Percentiles rank a stretch among this genome's conserved stretches.
These are phyloP conservation scores for Chrysemys picta DNA, from an alignment of 2,113 vertebrate genomes.

Conservation along the genomic window DNA sequence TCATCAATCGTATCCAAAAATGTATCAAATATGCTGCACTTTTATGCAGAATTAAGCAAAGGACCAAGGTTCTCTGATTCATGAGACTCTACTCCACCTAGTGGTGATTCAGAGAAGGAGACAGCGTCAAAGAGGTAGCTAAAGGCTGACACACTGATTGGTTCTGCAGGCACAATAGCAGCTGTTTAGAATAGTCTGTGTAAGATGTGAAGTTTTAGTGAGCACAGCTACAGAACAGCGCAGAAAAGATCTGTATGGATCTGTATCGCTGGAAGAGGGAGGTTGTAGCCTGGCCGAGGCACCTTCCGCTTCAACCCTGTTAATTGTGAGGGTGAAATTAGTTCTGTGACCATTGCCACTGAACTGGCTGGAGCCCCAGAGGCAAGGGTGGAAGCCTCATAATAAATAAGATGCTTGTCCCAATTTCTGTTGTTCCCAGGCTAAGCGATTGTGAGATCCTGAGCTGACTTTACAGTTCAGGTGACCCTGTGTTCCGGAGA, in stretches of 20 bases:
- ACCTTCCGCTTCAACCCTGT: not conserved
- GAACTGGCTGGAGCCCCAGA: not conserved
- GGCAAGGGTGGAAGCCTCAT: not conserved
- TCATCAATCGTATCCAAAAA: not conserved
- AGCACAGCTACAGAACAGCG: not conserved
- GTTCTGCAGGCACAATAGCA: not conserved
- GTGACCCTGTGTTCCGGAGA: not conserved
- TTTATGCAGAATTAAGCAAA: not conserved
- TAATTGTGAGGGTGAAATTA: not conserved
- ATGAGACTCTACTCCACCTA: not conserved
- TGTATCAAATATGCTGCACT: not conserved
- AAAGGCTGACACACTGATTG: not conserved
- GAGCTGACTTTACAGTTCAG: not conserved
- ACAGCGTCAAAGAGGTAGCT: not conserved
- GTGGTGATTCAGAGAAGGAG: not conserved
- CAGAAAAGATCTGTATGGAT: not conserved
- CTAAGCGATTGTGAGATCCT: not conserved
- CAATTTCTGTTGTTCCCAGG: not conserved
- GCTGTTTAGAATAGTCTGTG: not conserved
- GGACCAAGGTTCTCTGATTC: not conserved
- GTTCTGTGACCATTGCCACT: not conserved
- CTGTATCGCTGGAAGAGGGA: rapidly evolving
- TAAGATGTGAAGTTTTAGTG: not conserved
- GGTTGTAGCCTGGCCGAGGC: not conserved
- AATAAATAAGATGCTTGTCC: not conserved